These are phyloP conservation scores for Xiphydria camelus DNA, from an alignment of 2,888 invertebrate genomes.

Conservation along the genomic window DNA sequence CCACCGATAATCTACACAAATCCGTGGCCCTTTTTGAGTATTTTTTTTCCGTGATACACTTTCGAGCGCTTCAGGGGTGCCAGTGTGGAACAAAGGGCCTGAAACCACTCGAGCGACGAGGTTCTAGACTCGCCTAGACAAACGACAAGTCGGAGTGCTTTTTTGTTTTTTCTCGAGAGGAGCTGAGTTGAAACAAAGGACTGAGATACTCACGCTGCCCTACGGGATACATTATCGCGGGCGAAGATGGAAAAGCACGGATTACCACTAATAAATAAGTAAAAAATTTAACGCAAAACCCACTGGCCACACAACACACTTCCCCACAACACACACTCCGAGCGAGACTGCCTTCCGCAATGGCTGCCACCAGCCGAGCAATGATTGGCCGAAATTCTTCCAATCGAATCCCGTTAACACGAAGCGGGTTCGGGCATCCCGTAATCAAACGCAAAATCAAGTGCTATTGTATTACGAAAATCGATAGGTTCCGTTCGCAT, in stretches of 20 bases:
- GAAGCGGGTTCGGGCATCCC: not conserved
- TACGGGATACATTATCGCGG: slow-evolving; percentile 67
- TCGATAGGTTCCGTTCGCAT: no score
- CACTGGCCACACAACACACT: slow-evolving; percentile 53
- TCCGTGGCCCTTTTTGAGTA: not conserved
- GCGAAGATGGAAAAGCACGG: slow-evolving; percentile 46
- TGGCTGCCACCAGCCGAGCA: slow-evolving; percentile 30
- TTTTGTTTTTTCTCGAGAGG: slow-evolving; percentile 8
- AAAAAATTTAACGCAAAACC: slow-evolving; percentile 53
- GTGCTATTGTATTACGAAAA: no score
- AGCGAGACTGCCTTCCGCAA: slow-evolving; percentile 27
- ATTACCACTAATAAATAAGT: slow-evolving; percentile 53
- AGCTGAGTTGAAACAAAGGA: slow-evolving; percentile 9
- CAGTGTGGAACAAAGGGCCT: slow-evolving; percentile 29
- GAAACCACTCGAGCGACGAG: slow-evolving; percentile 29
- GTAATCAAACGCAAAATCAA: no score
- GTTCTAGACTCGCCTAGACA: slow-evolving; percentile 38
- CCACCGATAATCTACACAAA: slow-evolving; percentile 6
- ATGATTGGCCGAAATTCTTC: slow-evolving; percentile 33
- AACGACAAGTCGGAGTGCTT: slow-evolving; percentile 15
- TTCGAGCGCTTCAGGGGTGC: not conserved
- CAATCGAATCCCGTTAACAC: slow-evolving; percentile 26
- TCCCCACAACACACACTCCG: slow-evolving; percentile 51
- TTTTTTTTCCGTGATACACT: not conserved
- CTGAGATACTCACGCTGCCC: slow-evolving; percentile 66